A percentile compares a stretch with the other conserved stretches of the same genome.
These are phyloP conservation scores for Lerema accius DNA, from an alignment of 1,140 invertebrate genomes.

Conservation along the genomic window DNA sequence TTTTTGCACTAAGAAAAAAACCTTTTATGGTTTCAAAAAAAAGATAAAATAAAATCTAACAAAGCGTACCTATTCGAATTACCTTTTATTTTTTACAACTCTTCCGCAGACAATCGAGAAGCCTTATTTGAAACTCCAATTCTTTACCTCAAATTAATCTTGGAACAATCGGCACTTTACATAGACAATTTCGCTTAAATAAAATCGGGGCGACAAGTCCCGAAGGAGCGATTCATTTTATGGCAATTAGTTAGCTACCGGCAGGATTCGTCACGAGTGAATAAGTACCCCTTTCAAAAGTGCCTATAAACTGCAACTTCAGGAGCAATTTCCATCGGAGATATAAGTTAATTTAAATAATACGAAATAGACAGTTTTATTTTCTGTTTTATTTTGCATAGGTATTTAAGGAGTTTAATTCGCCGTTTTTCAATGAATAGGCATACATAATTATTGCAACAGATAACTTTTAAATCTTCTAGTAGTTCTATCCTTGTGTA, in stretches of 20 bases:
- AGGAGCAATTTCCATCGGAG: slow-evolving; percentile 5
- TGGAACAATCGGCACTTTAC: slow-evolving; percentile 27
- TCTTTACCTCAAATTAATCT: slow-evolving; percentile 27
- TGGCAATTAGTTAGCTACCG: slow-evolving; percentile 79
- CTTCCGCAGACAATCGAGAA: not conserved
- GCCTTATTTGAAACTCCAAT: not conserved
- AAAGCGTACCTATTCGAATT: too few relatives aligned
- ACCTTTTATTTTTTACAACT: too few relatives aligned
- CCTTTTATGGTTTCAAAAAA: too few relatives aligned
- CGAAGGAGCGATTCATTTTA: slow-evolving; percentile 71
- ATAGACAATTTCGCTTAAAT: slow-evolving; percentile 69
- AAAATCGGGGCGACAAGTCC: slow-evolving; percentile 67
- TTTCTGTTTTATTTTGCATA: too few relatives aligned
- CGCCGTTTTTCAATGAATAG: too few relatives aligned
- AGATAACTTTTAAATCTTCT: too few relatives aligned
- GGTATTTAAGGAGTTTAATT: too few relatives aligned
- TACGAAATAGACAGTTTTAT: too few relatives aligned
- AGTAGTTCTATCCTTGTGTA: too few relatives aligned
- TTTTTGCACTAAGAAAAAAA: too few relatives aligned
- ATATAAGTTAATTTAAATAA: not conserved
- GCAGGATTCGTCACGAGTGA: slow-evolving; percentile 74
- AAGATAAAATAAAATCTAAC: too few relatives aligned
- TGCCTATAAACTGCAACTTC: slow-evolving; percentile 12
- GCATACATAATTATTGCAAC: too few relatives aligned
- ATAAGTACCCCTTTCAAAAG: slow-evolving; percentile 70